Percentiles rank a stretch among this genome's conserved stretches.
These are phyloP conservation scores for Astreopora myriophthalma DNA, from an alignment of 64 coral and sea anemone genomes.

Conservation along the genomic window DNA sequence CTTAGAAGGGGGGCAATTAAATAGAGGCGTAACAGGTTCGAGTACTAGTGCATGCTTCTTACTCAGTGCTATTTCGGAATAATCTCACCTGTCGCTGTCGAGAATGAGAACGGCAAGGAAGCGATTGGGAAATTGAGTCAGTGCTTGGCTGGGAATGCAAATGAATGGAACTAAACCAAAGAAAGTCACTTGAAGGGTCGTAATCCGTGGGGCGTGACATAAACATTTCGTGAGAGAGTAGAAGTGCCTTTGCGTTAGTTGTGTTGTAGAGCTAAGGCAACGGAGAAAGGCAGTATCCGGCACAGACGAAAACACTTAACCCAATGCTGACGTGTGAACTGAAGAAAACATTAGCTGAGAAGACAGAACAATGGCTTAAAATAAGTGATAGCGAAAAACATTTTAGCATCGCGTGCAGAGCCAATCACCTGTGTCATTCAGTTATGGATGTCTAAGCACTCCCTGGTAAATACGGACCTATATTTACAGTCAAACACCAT, in stretches of 20 bases:
- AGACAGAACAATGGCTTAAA: not conserved
- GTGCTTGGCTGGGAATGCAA: not conserved
- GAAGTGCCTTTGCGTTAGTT: slow-evolving; percentile 45
- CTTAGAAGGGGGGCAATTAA: not conserved
- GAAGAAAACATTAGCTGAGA: not conserved
- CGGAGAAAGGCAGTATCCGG: slow-evolving; percentile 13
- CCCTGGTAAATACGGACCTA: not conserved
- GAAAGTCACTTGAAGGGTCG: not conserved
- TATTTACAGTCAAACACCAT: not conserved
- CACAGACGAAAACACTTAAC: slow-evolving; percentile 46
- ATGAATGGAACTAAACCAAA: not conserved
- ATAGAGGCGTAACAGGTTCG: not conserved
- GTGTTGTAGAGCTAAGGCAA: not conserved
- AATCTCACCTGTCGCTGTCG: not conserved
- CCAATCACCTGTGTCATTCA: slow-evolving; percentile 56
- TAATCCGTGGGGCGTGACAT: not conserved
- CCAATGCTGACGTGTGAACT: not conserved
- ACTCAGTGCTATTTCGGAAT: not conserved
- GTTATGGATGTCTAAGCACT: slow-evolving; percentile 33
- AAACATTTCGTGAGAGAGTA: slow-evolving; percentile 49
- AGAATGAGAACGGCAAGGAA: not conserved
- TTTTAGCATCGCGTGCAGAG: slow-evolving; percentile 26
- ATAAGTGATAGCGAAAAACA: slow-evolving; percentile 11
- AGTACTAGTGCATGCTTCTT: not conserved
- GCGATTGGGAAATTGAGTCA: not conserved